phyloP scores from a whole-genome alignment of 2,113 vertebrate species.

The Nesospiza acunhae region DNA sequence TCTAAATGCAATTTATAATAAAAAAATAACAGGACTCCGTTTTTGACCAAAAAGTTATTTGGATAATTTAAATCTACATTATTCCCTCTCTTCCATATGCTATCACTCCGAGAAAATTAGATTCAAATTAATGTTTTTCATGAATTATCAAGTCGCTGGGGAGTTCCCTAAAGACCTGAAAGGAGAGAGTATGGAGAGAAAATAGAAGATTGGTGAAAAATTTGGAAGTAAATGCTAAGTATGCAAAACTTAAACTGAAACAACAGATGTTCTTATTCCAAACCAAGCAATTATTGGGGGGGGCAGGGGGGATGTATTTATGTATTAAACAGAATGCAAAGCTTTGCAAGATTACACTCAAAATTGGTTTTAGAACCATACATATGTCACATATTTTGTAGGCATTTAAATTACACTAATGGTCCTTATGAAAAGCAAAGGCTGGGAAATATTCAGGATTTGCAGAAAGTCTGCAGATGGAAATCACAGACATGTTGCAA shows the following conservation, averaged over 20 bases:
- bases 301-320: fast-evolving
- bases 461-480: neutral
- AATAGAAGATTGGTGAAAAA: neutral
- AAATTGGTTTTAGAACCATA: neutral
- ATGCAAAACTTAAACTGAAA: neutral
- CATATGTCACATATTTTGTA: neutral
- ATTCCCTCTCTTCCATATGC: neutral
- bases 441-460: neutral
- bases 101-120: neutral
- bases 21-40: neutral
- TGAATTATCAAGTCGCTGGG: neutral
- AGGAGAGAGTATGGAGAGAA: neutral
- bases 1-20: neutral
- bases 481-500: constrained; percentile 2
- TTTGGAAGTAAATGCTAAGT: neutral
- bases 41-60: neutral
- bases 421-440: neutral
- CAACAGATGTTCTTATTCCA: neutral
- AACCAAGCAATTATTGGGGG: neutral
- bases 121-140: neutral
- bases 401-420: constrained; percentile 1
- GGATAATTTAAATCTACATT: neutral
- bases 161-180: neutral
- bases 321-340: neutral
- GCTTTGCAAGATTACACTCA: neutral